Base-by-base conservation (phyloP, 1,140 invertebrate species). In the Diorhabda elongata region DNA sequence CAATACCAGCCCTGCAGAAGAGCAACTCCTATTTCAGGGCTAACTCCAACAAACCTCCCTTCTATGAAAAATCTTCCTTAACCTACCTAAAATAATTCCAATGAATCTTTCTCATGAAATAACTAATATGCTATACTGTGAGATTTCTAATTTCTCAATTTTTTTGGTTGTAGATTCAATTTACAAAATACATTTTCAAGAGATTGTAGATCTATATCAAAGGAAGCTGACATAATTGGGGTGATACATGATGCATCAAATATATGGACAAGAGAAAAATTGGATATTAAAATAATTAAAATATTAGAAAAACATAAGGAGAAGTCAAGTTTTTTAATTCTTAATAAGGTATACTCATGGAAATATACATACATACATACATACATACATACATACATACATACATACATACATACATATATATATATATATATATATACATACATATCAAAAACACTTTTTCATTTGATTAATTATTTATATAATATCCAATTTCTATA, bases 191-290 rank as follows among this genome's bases (percentile, higher is more conserved):
- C 84, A 7, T 93, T 95, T 82, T 79, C 86, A 42, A 80, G 75
- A 45, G 90, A 92, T 70, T 87, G 89, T 64, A 83, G 87, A 66
- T 80, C 83, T 68, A 87, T 90, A 41, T 80, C 95, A 43, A 79
- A 85, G 69, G 83, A 90, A 77, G 90, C 92, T n/a, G 90, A 97
- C 85, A 80, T 95, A 44, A 85, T 97, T 69, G 91, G 91, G 44
- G 90, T 97, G 0, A 82, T 98, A 42, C 93, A 96, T 78, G 95
- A 97, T 85, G 87, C 89, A 6, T 88, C 89, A 1, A 90, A 92
- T 81, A 77, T 79, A n/a, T 89, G 85, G 79, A 88, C 86, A 1
- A 87, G 89, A 67, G 83, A 90, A 58, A 83, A 76, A 57, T 81
- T 97, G 5, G 88, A 92, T 81, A 74, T 82, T 3, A 88, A 90